Conservation (phyloP, 2,888 invertebrate genomes). For the Drosophila koepferae region DNA sequence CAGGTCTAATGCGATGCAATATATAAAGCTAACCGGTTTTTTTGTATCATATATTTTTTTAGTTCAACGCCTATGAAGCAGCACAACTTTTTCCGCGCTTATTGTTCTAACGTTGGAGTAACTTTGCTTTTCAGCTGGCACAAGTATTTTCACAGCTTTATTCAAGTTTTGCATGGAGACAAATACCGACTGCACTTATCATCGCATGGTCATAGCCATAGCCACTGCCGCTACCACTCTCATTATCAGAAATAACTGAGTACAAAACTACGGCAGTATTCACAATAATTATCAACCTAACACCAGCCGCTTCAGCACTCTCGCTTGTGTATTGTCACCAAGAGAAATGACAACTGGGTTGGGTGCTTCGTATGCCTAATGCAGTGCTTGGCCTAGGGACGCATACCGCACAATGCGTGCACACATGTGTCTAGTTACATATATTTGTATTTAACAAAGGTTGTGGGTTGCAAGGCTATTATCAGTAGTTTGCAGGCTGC, state of each 20-base stretch:
- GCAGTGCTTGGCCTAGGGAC: slow-evolving; percentile 20
- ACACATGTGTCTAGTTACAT: neutral
- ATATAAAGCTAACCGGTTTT: slow-evolving; percentile 45
- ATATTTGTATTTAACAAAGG: neutral
- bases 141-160: slow-evolving; percentile 49
- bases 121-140: slow-evolving; percentile 38
- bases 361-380: slow-evolving; percentile 22
- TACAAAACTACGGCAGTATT: slow-evolving; percentile 17
- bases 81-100: slow-evolving; percentile 35
- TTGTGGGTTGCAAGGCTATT: slow-evolving; percentile 1
- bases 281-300: slow-evolving; percentile 37
- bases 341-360: neutral
- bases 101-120: slow-evolving; percentile 36
- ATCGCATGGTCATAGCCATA: slow-evolving; percentile 39
- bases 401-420: slow-evolving; percentile 8
- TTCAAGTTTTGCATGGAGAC: slow-evolving; percentile 33
- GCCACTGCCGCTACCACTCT: slow-evolving; percentile 27
- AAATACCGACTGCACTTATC: slow-evolving; percentile 42
- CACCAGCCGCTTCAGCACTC: slow-evolving; percentile 33
- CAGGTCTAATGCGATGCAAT: slow-evolving; percentile 39
- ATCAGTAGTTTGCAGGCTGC: slow-evolving; percentile 15
- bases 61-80: slow-evolving; percentile 37
- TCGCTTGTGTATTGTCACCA: slow-evolving; percentile 3
- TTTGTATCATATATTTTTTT: slow-evolving; percentile 5
- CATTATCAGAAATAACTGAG: slow-evolving; percentile 52